Base-by-base conservation (phyloP, 2,797 vertebrate species). In the Propithecus perrieri region DNA sequence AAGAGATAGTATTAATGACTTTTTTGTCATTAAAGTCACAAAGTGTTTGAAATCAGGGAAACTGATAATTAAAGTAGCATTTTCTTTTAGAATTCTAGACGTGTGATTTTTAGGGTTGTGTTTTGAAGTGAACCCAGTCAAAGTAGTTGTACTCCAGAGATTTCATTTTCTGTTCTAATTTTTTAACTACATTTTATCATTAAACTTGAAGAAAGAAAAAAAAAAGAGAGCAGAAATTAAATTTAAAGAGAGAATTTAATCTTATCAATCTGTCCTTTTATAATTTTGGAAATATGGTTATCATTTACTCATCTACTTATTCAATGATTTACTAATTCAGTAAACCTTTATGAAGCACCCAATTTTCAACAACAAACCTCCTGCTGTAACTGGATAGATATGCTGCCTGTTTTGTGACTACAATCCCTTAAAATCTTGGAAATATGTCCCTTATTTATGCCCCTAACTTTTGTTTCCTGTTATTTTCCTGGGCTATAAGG, bases 1-100 rank as follows among this genome's bases (percentile, higher is more conserved):
- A 96, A 97, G 61, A 9, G 4, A 89, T 83, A 57, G 17, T 17
- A n/a, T 80, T 96, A 93, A 97, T 46, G 55, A 96, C 50, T 10
- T 3, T 95, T 48, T 88, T 46, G 17, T 48, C 75, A 57, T 75
- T 18, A 57, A 61, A 89, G 50, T 78, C 24, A 41, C 1, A 24
- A 50, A 14, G 4, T 76, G 50, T 2, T 79, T 96, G 30, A 63
- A 89, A 41, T 69, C 53, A 93, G 69, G 95, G 48, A 94, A 61
- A 78, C 8, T 43, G 38, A 41, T 55, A 85, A 94, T 6, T 26
- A 71, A 89, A 65, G 48, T 48, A 89, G 13, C 0, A 74, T 88
- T 95, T 95, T 84, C 38, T 67, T 10, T 83, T 84, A 87, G 67
- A 24, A 33, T 33, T 65, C n/a, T 80, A 78, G 4, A 30, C 67